Evolutionary conservation across 2,888 invertebrate species (phyloP).

Genomic region (Phanerotoma sp.): DNA sequence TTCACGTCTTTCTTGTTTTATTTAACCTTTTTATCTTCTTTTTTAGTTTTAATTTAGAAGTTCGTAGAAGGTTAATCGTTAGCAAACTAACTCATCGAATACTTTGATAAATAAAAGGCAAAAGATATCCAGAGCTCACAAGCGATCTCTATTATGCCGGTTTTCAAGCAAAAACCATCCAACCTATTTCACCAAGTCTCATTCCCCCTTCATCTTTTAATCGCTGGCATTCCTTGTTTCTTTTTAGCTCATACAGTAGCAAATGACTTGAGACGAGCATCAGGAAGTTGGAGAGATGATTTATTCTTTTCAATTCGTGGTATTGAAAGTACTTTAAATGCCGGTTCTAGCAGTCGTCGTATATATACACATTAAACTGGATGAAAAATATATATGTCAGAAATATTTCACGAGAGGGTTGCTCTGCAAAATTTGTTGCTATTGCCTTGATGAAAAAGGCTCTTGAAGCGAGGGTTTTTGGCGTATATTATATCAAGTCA

Average conservation of each 20-base stretch:
- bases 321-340: conserved; percentile 5
- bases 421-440: too few species aligned
- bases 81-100: too few species aligned
- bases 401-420: too few species aligned
- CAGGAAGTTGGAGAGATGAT: conserved; percentile 7
- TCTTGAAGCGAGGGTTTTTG: background rate
- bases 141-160: conserved; percentile 36
- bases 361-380: background rate
- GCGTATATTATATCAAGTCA: conserved; percentile 27
- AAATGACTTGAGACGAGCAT: background rate
- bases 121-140: conserved; percentile 22
- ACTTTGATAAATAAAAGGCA: conserved; percentile 15
- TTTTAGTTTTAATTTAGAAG: conserved; percentile 1
- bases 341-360: background rate
- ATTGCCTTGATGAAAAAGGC: background rate
- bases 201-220: conserved; percentile 9
- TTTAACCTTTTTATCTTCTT: conserved; percentile 4
- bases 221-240: conserved; percentile 10
- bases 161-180: conserved; percentile 29
- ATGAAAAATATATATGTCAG: conserved; percentile 6
- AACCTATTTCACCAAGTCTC: conserved; percentile 21
- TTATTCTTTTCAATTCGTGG: conserved; percentile 12
- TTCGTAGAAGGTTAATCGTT: conserved; percentile 30
- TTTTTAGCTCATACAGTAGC: conserved; percentile 1
- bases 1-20: conserved; percentile 12